These are phyloP conservation scores for Drosophila multiciliata DNA, from an alignment of 2,888 invertebrate species.

Conservation along the genomic window DNA sequence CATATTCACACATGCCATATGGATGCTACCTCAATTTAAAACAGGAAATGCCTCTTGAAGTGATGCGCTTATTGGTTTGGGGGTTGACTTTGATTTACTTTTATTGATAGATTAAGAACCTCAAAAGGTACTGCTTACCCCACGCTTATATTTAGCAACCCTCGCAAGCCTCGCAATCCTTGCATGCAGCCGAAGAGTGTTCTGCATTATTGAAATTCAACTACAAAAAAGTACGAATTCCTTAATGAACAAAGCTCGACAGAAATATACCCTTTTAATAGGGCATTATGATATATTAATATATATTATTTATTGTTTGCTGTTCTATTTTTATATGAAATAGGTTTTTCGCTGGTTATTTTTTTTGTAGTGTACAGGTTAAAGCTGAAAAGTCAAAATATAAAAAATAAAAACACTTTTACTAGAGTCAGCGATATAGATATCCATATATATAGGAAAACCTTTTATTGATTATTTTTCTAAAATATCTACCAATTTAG, in stretches of 20 bases:
- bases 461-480: neutral
- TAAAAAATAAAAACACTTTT: neutral
- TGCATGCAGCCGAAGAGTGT: slow-evolving; percentile 41
- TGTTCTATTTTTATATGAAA: neutral
- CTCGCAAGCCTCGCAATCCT: slow-evolving; percentile 19
- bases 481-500: neutral
- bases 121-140: slow-evolving; percentile 75
- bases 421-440: neutral
- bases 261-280: slow-evolving; percentile 1
- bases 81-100: slow-evolving; percentile 81
- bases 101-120: slow-evolving; percentile 81
- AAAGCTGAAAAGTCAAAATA: neutral
- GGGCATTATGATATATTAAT: neutral
- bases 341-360: neutral
- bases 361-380: neutral
- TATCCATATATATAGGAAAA: too few species aligned
- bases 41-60: slow-evolving; percentile 82
- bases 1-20: slow-evolving; percentile 58
- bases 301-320: neutral
- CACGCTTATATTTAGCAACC: slow-evolving; percentile 30
- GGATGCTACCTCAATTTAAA: slow-evolving; percentile 81
- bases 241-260: neutral
- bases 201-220: slow-evolving; percentile 65
- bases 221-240: slow-evolving; percentile 10
- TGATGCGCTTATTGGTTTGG: slow-evolving; percentile 61